phyloP scores from a whole-genome alignment of 2,888 invertebrate genomes.

The Amitus sp. region DNA sequence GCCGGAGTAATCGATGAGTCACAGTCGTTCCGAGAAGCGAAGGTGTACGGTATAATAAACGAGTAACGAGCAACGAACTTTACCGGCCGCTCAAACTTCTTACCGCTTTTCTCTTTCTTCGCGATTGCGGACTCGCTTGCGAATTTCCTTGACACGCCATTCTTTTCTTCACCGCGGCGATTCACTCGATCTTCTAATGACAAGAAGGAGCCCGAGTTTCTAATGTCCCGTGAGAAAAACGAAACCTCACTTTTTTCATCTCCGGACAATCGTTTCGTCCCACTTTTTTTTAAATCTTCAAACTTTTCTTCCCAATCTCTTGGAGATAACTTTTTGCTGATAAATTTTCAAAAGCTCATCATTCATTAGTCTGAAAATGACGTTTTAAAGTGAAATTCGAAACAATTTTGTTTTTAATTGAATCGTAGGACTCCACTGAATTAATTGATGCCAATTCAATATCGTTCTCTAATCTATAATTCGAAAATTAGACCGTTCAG shows the following conservation, averaged over 20 bases:
- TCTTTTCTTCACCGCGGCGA: slow-evolving; percentile 1
- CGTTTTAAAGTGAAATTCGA: too few relatives aligned
- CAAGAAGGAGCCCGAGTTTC: background rate
- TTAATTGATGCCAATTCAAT: too few relatives aligned
- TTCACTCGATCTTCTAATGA: slow-evolving; percentile 3
- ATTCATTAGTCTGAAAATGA: too few relatives aligned
- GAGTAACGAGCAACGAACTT: slow-evolving; percentile 11
- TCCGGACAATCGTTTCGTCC: background rate
- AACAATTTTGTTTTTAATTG: too few relatives aligned
- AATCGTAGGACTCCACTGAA: too few relatives aligned
- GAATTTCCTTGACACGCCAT: slow-evolving; percentile 16
- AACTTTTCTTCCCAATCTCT: too few relatives aligned
- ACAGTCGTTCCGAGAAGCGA: slow-evolving; percentile 9
- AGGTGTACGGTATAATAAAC: slow-evolving; percentile 9
- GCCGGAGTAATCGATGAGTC: slow-evolving; percentile 12
- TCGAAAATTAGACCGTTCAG: too few relatives aligned
- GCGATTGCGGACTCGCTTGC: background rate
- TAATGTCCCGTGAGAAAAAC: background rate
- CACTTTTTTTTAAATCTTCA: background rate
- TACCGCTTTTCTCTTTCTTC: slow-evolving; percentile 12
- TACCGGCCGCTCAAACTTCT: slow-evolving; percentile 8
- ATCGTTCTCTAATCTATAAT: too few relatives aligned
- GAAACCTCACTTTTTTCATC: background rate
- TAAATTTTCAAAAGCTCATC: too few relatives aligned
- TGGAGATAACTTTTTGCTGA: too few relatives aligned